Evolutionary conservation across 2,113 vertebrate species (phyloP).

Genomic region (Istiophorus platypterus): DNA sequence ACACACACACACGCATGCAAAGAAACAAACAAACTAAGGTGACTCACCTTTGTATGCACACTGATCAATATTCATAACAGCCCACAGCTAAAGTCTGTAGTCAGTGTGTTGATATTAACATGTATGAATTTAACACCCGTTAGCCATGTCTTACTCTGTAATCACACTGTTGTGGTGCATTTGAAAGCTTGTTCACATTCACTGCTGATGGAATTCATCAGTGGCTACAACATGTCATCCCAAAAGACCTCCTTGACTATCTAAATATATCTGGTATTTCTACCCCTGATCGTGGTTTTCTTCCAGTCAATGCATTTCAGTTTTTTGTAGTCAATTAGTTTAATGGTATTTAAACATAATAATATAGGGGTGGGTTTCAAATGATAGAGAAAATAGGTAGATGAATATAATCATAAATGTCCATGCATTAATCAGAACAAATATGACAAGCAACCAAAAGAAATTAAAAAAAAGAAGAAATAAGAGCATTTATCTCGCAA

Average conservation of each 20-base stretch:
- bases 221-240: slow-evolving; percentile 36
- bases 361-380: no score
- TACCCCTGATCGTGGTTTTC: background rate
- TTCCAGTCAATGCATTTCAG: background rate
- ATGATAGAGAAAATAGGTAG: background rate
- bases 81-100: slow-evolving; percentile 35
- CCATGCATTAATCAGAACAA: no score
- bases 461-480: background rate
- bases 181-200: slow-evolving; percentile 53
- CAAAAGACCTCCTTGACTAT: slow-evolving; percentile 16
- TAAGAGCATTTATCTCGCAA: no score
- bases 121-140: slow-evolving; percentile 51
- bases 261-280: slow-evolving; percentile 29
- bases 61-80: slow-evolving; percentile 65
- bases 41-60: background rate
- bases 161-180: slow-evolving; percentile 28
- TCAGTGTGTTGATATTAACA: slow-evolving; percentile 45
- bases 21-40: no score
- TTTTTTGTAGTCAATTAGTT: background rate
- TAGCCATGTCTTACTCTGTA: slow-evolving; percentile 13
- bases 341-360: background rate
- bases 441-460: background rate
- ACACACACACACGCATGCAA: slow-evolving; percentile 9
- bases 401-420: background rate
- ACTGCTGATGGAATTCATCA: slow-evolving; percentile 32